Evolutionary conservation across 2,888 invertebrate genomes (phyloP).

Genomic region (Aricia artaxerxes): DNA sequence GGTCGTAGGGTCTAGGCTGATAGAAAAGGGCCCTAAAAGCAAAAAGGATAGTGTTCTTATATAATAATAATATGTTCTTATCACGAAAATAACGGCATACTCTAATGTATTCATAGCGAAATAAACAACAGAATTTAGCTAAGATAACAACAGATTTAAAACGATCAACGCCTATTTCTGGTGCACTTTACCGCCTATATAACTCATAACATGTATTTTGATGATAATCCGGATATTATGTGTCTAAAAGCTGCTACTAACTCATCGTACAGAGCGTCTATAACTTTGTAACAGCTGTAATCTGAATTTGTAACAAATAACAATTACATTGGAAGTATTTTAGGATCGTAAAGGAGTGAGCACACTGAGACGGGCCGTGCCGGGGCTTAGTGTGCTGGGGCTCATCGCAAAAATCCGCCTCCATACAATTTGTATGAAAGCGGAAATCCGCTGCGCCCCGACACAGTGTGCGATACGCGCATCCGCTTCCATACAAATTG

Average conservation of each 20-base stretch:
- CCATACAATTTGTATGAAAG: too few species aligned
- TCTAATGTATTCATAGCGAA: conserved; percentile 4
- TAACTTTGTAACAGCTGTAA: background rate
- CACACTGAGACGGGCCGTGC: too few species aligned
- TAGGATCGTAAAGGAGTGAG: background rate
- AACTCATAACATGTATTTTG: conserved; percentile 40
- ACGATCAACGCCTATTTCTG: conserved; percentile 35
- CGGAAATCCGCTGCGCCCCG: too few species aligned
- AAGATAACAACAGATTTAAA: conserved; percentile 30
- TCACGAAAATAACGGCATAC: too few species aligned
- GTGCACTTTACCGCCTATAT: conserved; percentile 32
- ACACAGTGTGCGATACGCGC: too few species aligned
- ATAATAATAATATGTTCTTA: too few species aligned
- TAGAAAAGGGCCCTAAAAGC: background rate
- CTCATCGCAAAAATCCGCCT: too few species aligned
- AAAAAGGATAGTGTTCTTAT: too few species aligned
- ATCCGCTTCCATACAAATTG: too few species aligned
- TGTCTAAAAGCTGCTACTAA: background rate
- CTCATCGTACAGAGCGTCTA: background rate
- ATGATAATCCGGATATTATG: conserved; percentile 9
- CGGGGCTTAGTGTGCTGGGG: too few species aligned
- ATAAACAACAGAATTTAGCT: conserved; percentile 33
- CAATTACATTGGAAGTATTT: background rate
- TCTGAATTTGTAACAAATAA: background rate
- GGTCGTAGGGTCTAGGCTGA: background rate